Evolutionary conservation across 1,140 invertebrate species (phyloP).

Genomic region (Artemia franciscana): DNA sequence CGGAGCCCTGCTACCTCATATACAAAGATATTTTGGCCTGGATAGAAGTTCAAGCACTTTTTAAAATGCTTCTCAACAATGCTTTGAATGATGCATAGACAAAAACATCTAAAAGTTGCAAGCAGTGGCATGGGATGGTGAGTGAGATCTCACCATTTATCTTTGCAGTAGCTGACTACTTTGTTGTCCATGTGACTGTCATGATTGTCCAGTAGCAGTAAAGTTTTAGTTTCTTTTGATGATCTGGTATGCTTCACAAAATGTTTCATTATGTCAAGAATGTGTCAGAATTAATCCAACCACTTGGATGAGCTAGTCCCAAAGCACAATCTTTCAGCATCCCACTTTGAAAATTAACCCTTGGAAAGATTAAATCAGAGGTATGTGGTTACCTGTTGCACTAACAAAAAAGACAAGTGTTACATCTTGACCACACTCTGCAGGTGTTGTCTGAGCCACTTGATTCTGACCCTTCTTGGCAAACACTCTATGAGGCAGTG

Average conservation of each 20-base stretch:
- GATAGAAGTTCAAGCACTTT: constrained; percentile 13
- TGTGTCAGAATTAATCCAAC: constrained; percentile 16
- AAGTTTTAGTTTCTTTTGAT: too few species aligned
- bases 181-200: constrained; percentile 12
- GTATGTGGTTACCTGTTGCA: constrained; percentile 19
- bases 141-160: constrained; percentile 32
- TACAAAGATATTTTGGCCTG: constrained; percentile 11
- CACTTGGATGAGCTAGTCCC: constrained; percentile 9
- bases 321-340: constrained; percentile 21
- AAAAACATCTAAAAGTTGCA: constrained; percentile 19
- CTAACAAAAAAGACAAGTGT: constrained; percentile 19
- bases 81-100: constrained; percentile 16
- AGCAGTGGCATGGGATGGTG: constrained; percentile 16
- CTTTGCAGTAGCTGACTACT: constrained; percentile 15
- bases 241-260: too few species aligned
- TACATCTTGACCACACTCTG: constrained; percentile 19
- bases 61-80: constrained; percentile 17
- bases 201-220: too few species aligned
- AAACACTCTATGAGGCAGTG: constrained; percentile 12
- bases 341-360: constrained; percentile 19
- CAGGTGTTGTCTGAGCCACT: constrained; percentile 19
- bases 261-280: too few species aligned
- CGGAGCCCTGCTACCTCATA: constrained; percentile 12
- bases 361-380: constrained; percentile 22
- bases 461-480: constrained; percentile 17